These are phyloP conservation scores for Neodiprion virginianus DNA, from an alignment of 1,140 invertebrate species.

Conservation along the genomic window DNA sequence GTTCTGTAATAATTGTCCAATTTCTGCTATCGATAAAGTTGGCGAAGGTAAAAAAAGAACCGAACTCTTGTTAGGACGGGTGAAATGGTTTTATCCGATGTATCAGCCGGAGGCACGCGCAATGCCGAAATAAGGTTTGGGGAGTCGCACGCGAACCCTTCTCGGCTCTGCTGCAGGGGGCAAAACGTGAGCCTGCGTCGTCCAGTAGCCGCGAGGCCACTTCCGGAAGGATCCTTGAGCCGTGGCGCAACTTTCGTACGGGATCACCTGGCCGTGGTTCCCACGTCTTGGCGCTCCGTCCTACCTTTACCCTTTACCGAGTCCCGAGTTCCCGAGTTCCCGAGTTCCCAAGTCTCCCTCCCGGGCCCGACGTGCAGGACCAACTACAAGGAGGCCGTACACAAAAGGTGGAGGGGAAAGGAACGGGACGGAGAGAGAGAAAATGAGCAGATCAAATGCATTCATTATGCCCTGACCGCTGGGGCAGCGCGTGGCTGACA, in stretches of 20 bases:
- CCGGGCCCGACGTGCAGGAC: conserved; percentile 24
- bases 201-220: conserved; percentile 23
- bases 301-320: conserved; percentile 48
- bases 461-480: conserved; percentile 57
- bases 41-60: no score
- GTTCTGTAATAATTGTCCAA: no score
- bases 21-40: no score
- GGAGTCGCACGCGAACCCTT: background rate
- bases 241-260: conserved; percentile 28
- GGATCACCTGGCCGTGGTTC: conserved; percentile 61
- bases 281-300: conserved; percentile 58
- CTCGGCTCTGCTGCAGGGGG: background rate
- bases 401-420: conserved; percentile 24
- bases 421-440: conserved; percentile 36
- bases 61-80: no score
- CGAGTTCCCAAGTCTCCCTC: conserved; percentile 32
- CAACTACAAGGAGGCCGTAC: conserved; percentile 21
- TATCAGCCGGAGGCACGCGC: background rate
- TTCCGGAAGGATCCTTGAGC: conserved; percentile 38
- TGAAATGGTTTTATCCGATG: no score
- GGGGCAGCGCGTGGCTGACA: conserved; percentile 58
- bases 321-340: conserved; percentile 37
- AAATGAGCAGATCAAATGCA: conserved; percentile 53
- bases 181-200: background rate
- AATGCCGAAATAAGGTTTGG: background rate